Evolutionary conservation across 2,888 invertebrate genomes (phyloP).

Genomic region (Rotaria sp.): DNA sequence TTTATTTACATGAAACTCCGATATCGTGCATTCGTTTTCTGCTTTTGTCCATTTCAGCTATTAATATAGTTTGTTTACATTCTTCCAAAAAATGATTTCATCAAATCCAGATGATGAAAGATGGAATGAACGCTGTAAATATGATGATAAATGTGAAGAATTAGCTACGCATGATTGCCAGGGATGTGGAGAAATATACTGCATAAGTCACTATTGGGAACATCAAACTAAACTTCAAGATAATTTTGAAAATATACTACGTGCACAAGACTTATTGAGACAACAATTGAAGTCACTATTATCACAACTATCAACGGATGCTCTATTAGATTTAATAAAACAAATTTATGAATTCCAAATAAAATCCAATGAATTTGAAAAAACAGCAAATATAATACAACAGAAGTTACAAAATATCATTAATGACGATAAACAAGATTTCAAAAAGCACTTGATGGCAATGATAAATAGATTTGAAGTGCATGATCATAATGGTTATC

Average conservation of each 20-base stretch:
- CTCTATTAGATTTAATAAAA: background rate
- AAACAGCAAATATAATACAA: background rate
- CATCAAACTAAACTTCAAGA: background rate
- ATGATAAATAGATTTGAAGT: background rate
- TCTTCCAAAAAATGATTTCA: background rate
- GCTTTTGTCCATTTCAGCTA: no score
- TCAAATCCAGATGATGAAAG: background rate
- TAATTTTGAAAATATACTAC: background rate
- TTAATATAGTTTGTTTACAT: no score
- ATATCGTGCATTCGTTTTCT: no score
- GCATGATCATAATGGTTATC: background rate
- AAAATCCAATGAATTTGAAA: background rate
- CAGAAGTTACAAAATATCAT: background rate
- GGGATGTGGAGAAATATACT: background rate
- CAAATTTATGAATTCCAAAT: background rate
- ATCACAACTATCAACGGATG: background rate
- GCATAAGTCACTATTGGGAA: background rate
- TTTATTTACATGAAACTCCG: no score
- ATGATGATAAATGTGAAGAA: no score
- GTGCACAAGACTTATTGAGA: background rate
- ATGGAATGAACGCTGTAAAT: background rate
- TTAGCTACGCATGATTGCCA: background rate
- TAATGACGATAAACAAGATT: background rate
- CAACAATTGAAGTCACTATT: background rate
- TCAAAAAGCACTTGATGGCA: no score